Percentiles rank a stretch among this genome's conserved stretches.
Conservation (phyloP, 2,888 invertebrate genomes). For the Archips crataeganus region DNA sequence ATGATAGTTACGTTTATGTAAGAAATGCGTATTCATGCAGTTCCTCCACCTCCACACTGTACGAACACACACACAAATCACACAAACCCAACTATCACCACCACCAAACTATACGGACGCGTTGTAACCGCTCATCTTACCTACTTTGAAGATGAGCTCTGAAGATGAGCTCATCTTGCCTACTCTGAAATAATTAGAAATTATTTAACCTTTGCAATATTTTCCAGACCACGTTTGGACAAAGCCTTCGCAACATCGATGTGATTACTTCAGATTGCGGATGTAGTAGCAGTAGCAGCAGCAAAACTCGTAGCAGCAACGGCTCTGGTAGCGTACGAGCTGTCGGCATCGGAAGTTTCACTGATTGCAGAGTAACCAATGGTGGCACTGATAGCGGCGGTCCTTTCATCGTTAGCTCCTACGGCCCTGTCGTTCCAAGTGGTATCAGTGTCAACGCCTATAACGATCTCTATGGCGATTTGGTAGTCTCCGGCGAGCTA, state of each 20-base stretch:
- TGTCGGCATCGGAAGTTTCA: neutral
- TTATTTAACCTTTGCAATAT: too few species aligned
- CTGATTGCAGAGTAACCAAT: neutral
- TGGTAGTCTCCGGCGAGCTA: conserved; percentile 57
- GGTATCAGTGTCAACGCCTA: conserved; percentile 45
- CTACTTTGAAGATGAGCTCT: too few species aligned
- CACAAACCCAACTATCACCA: too few species aligned
- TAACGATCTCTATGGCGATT: conserved; percentile 45
- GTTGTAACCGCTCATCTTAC: too few species aligned
- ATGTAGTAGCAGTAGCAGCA: neutral
- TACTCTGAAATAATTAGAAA: too few species aligned
- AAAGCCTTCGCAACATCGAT: neutral
- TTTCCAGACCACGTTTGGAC: neutral
- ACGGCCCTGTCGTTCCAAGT: conserved; percentile 40
- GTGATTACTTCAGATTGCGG: neutral
- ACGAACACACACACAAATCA: too few species aligned
- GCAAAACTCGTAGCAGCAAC: neutral
- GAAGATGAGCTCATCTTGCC: too few species aligned
- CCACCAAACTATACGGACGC: too few species aligned
- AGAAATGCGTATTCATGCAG: too few species aligned
- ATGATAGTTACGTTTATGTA: too few species aligned
- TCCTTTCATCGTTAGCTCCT: conserved; percentile 12
- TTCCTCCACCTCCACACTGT: too few species aligned
- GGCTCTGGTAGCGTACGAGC: neutral
- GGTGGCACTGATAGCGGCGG: conserved; percentile 17